phyloP scores from a whole-genome alignment of 1,140 invertebrate species.

The Drosophila saltans region DNA sequence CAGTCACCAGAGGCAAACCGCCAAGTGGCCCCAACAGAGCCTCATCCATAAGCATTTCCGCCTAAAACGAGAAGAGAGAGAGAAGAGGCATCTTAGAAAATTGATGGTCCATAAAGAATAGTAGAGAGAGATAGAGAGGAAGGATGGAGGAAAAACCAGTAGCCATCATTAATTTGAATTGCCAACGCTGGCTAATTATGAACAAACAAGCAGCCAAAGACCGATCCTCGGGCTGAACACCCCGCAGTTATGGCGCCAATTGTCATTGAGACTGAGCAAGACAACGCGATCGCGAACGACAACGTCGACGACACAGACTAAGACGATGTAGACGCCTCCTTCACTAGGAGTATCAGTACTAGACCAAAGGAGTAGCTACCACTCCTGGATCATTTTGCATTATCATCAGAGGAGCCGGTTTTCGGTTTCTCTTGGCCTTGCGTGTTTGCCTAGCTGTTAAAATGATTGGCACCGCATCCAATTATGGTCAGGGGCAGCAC shows the following conservation, averaged over 20 bases:
- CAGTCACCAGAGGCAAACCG: slow-evolving; percentile 41
- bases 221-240: slow-evolving; percentile 43
- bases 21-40: slow-evolving; percentile 45
- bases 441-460: slow-evolving; percentile 81
- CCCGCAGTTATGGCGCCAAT: slow-evolving; percentile 79
- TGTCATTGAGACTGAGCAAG: slow-evolving; percentile 68
- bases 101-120: slow-evolving; percentile 75
- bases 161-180: slow-evolving; percentile 77
- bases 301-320: neutral
- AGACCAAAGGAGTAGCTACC: neutral
- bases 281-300: neutral
- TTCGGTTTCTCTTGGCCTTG: slow-evolving; percentile 33
- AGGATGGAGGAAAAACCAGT: slow-evolving; percentile 66
- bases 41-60: slow-evolving; percentile 71
- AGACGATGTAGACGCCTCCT: too few relatives aligned
- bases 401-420: slow-evolving; percentile 55
- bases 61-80: slow-evolving; percentile 43
- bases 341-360: too few relatives aligned
- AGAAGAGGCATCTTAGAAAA: slow-evolving; percentile 37
- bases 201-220: slow-evolving; percentile 65
- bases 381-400: slow-evolving; percentile 63
- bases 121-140: neutral
- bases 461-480: slow-evolving; percentile 79
- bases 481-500: slow-evolving; percentile 65
- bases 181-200: slow-evolving; percentile 75